phyloP scores from a whole-genome alignment of 2,888 invertebrate species.

The Thyatira batis region DNA sequence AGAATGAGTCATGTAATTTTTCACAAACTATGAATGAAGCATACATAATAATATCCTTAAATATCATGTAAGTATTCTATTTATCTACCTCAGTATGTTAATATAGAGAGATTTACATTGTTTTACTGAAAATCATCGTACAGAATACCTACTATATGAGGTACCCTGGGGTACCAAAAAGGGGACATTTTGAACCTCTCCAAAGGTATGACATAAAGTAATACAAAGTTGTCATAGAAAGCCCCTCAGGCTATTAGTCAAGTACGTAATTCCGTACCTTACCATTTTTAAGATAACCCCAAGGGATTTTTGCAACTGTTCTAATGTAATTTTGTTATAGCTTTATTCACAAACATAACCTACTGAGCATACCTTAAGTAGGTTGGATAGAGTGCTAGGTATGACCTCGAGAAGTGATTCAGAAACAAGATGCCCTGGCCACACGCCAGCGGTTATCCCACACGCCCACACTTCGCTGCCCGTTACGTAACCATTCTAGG shows the following conservation, averaged over 20 bases:
- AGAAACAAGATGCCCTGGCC: background rate
- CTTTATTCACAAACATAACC: background rate
- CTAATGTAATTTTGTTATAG: background rate
- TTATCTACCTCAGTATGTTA: background rate
- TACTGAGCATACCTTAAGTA: no score
- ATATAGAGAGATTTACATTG: no score
- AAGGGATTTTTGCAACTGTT: background rate
- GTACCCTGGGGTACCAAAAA: no score
- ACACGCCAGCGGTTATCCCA: background rate
- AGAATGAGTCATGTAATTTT: no score
- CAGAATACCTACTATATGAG: no score
- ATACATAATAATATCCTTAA: background rate
- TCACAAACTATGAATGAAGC: background rate
- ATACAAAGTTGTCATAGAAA: background rate
- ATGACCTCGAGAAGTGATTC: background rate
- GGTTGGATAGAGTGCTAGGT: no score
- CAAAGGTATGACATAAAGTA: background rate
- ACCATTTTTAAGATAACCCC: no score
- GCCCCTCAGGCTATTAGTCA: background rate
- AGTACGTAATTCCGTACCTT: background rate
- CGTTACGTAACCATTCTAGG: slow-evolving; percentile 23
- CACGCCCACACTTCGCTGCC: background rate
- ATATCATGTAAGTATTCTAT: background rate
- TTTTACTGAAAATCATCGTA: no score
- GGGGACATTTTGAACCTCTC: background rate